A percentile compares a stretch with the other conserved stretches of the same genome.
Evolutionary conservation across 1,140 invertebrate genomes (phyloP).

Genomic region (Nasonia vitripennis): DNA sequence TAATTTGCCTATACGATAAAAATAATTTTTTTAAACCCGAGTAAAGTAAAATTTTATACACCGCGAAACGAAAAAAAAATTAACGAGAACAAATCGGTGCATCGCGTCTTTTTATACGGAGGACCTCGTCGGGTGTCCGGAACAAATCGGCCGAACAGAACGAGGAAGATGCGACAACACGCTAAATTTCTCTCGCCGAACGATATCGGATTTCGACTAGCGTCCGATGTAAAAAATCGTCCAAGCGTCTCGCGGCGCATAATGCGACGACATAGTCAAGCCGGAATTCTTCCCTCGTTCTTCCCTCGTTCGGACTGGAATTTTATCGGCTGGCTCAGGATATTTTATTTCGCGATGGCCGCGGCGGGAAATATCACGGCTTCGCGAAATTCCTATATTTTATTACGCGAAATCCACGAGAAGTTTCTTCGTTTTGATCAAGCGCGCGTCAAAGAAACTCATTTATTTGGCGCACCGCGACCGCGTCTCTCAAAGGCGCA

Average conservation of each 20-base stretch:
- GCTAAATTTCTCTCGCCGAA: conserved; percentile 1
- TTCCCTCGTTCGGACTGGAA: background rate
- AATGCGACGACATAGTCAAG: background rate
- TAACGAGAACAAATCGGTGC: background rate
- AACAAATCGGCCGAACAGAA: conserved; percentile 7
- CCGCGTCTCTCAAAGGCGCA: background rate
- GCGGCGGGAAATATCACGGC: background rate
- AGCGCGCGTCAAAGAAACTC: background rate
- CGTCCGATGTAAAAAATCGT: conserved; percentile 3
- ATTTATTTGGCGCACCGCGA: background rate
- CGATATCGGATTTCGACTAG: conserved; percentile 38
- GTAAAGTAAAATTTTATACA: too few relatives aligned
- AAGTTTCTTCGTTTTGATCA: background rate
- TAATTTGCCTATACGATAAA: background rate
- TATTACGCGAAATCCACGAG: background rate
- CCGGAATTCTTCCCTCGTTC: background rate
- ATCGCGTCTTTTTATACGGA: background rate
- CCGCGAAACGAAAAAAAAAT: background rate
- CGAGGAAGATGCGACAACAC: conserved; percentile 9
- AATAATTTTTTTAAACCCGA: too few relatives aligned
- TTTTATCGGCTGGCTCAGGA: background rate
- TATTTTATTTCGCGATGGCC: background rate
- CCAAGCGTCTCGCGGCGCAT: background rate
- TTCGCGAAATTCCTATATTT: background rate
- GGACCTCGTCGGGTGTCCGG: background rate